Base-by-base conservation (phyloP, 2,797 vertebrate species). In the Phylloscopus collybita region DNA sequence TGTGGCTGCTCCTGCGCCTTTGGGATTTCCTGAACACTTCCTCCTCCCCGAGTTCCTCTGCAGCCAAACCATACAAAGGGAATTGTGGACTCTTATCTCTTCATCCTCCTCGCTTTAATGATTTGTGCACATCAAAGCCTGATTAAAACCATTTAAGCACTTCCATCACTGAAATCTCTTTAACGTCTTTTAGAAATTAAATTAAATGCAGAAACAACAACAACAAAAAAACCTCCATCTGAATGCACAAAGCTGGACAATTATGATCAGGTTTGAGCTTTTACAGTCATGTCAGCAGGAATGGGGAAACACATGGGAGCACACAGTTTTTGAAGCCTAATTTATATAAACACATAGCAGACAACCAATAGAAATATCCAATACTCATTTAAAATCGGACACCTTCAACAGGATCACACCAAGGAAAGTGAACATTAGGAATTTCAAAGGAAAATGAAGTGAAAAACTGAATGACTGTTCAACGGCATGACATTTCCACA, bases 41-140 rank as follows among this genome's bases (percentile, higher is more conserved):
- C 82, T 14, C 20, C 53, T 67, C 27, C 57, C 5, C 6, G 8
- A 36, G 62, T 17, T 73, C 59, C 64, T 85, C 79, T 61, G 67
- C 85, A 90, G 85, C 60, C 79, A 34, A 87, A 60, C 29, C 53
- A 57, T 2, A 65, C 74, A 74, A n/a, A 56, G 81, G n/a, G 53
- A 95, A 72, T 11, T 8, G 53, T 13, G 65, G 54, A 56, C 83
- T 95, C 88, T 84, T 74, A 95, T 66, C 95, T 88, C 80, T 45
- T 92, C 94, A 95, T 67, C 95, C 93, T 73, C 59, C 93, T 93
- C 11, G 3, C 83, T 94, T 92, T 90, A 95, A 95, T 57, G 56
- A 92, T 88, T 69, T 84, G 86, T 45, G 74, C 90, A 94, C 92
- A 96, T 96, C 90, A 96, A 95, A 96, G 93, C 86, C 93, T 79